phyloP scores from a whole-genome alignment of 2,113 vertebrate genomes.

The Pimephales promelas region DNA sequence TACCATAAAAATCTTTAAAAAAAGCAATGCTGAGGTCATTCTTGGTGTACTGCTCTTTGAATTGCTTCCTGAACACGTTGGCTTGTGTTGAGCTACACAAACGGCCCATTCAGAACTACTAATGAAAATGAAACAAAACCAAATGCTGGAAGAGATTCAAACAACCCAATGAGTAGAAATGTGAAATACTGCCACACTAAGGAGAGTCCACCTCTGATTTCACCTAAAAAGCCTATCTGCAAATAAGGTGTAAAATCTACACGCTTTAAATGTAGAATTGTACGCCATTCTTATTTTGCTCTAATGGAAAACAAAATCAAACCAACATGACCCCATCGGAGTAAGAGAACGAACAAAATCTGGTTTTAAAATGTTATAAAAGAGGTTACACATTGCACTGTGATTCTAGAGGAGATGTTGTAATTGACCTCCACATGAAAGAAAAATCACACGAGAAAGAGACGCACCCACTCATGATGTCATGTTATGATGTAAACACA shows the following conservation, averaged over 20 bases:
- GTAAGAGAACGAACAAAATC: background rate
- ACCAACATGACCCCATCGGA: background rate
- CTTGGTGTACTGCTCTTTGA: background rate
- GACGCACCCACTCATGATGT: constrained; percentile 15
- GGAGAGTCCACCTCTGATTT: background rate
- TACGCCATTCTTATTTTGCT: background rate
- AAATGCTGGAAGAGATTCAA: constrained; percentile 15
- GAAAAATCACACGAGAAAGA: constrained; percentile 7
- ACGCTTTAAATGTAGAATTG: background rate
- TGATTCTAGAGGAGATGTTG: background rate
- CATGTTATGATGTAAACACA: constrained; percentile 22
- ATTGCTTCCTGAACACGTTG: constrained; percentile 4
- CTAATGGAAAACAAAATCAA: background rate
- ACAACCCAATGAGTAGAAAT: background rate
- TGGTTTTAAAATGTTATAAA: background rate
- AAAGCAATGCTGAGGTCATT: constrained; percentile 1
- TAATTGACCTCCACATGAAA: constrained; percentile 24
- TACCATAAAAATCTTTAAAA: constrained; percentile 6
- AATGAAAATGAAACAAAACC: constrained; percentile 2
- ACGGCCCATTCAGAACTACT: background rate
- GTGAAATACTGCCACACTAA: background rate
- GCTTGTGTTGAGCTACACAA: background rate
- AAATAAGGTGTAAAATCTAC: background rate
- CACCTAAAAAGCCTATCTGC: background rate
- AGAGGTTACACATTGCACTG: background rate